These are phyloP conservation scores for Bembecia ichneumoniformis DNA, from an alignment of 2,888 invertebrate species.

Conservation along the genomic window DNA sequence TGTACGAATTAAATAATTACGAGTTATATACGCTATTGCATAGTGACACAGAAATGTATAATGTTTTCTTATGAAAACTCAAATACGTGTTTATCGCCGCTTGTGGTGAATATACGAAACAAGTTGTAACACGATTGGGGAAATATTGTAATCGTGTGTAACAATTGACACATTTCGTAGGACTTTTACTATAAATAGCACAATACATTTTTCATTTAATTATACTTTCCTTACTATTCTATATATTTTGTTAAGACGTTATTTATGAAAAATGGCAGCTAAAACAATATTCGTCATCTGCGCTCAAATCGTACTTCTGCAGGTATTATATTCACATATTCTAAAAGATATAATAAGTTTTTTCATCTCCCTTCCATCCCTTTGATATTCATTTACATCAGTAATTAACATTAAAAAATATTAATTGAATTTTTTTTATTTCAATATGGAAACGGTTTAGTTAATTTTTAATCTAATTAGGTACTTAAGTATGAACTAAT, in stretches of 20 bases:
- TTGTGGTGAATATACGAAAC: neutral
- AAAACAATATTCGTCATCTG: neutral
- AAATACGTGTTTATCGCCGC: neutral
- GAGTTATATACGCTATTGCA: neutral
- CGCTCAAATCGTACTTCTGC: neutral
- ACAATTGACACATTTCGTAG: neutral
- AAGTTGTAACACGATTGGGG: neutral
- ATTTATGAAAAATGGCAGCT: neutral
- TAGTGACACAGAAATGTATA: neutral
- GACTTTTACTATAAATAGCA: neutral
- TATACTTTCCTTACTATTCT: neutral
- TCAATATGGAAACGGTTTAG: too few species aligned
- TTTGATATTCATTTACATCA: too few species aligned
- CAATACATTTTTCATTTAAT: neutral
- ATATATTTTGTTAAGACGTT: too few species aligned
- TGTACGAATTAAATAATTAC: neutral
- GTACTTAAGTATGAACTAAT: too few species aligned
- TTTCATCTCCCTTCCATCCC: too few species aligned
- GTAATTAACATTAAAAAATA: too few species aligned
- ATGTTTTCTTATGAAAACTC: neutral
- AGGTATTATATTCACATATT: neutral
- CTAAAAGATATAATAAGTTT: too few species aligned
- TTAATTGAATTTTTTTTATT: too few species aligned
- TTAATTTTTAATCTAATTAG: too few species aligned
- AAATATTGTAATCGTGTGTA: neutral